Evolutionary conservation across 2,113 vertebrate genomes (phyloP), one percentile per base, ranked within the genome.

Genomic region (Alouatta palliata): DNA sequence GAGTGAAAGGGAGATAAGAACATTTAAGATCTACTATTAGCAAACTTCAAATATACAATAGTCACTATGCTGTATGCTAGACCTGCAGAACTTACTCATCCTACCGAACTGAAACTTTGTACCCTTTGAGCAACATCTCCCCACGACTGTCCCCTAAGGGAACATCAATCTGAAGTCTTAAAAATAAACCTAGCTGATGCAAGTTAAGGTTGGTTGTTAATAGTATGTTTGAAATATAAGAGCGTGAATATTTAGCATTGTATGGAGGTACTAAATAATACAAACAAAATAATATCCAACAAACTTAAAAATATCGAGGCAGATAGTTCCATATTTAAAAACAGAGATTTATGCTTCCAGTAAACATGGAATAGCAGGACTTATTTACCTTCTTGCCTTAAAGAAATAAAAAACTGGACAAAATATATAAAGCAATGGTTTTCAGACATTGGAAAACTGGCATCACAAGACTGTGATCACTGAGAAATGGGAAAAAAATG

Each of bases 361-460:
- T 13, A 79, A 91, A 64, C 10, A 83, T 47, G 30, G 66, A 86
- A 30, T 86, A 90, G 71, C n/a, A 52, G 61, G 37, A 75, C 32
- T 45, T 84, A 75, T 32, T 45, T 84, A 75, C 3, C 14, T 35
- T 87, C 20, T 68, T 91, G 37, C 32, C 56, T 87, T 87, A 81
- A 71, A 68, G 35, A 90, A 82, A 70, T 45, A 82, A 91, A 96
- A 85, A 93, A 58, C 35, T 84, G 52, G 30, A 96, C 35, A 77
- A 93, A 90, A 43, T 80, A 52, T n/a, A 61, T 64, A 23, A 80
- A 91, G n/a, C 52, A 73, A 73, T 61, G 61, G 27, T 64, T 64
- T 64, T 32, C 61, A 64, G 61, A 64, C 12, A 32, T 64, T 32
- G 61, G 61, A 32, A 64, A 64, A 13, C 61, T 30, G 61, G 61